Evolutionary conservation across 2,797 vertebrate species (phyloP), one percentile per base, ranked within the genome.

Genomic region (Gila robusta): DNA sequence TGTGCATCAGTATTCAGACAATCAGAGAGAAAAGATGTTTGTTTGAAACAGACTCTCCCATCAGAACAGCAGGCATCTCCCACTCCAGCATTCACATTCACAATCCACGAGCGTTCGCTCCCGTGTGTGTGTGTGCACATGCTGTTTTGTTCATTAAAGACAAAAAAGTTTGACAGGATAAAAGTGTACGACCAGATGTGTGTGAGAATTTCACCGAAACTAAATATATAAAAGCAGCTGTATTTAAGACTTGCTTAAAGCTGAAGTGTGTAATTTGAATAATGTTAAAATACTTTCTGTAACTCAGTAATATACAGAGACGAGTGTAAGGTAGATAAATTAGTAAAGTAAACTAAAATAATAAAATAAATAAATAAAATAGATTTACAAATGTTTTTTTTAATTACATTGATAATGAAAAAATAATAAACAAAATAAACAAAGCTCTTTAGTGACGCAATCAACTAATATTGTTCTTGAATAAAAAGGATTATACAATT

Each of bases 1-100:
- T 44, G n/a, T 26, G 41, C 66, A 87, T 89, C 83, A 67, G 73
- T 86, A 88, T 89, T 83, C 84, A 76, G 66, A 56, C 47, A 72
- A 54, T 54, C 49, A 54, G 17, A 49, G 47, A 49, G 79, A 83
- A 69, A 84, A 64, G 26, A 54, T 72, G 77, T 54, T 4, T 72
- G 56, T 87, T 87, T 81, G 70, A 71, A 72, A 69, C 79, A 82
- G 19, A 70, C 74, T 84, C 82, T 84, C 28, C 44, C 78, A 64
- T 69, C 52, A 85, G 70, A 69, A 84, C 84, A 82, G 66, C 54
- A 76, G 69, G 52, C 59, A n/a, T 89, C 86, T 59, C 56, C 49
- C 28, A 32, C 16, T 41, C 26, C 44, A 64, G 49, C 73, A 88
- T 84, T 62, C 74, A 85, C 66, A 87, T 76, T 70, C 62, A 47